Evolutionary conservation across 2,888 invertebrate genomes (phyloP), one percentile per base, ranked within the genome.

Genomic region (Tipula unca): DNA sequence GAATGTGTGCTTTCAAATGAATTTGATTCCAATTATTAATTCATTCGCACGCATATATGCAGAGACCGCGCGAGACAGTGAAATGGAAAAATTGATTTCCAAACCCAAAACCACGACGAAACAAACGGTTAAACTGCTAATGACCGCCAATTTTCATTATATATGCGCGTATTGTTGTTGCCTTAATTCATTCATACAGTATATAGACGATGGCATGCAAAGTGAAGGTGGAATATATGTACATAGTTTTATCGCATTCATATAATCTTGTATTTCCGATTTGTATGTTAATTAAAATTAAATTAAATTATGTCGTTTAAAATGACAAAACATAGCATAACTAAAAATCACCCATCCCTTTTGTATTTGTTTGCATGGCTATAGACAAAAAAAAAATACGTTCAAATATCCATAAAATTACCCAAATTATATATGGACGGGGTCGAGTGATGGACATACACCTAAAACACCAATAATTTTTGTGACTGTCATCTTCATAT

Each of bases 221-320:
- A 69, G 69, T 69, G 69, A 69, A 69, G 69, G 69, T 69, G 69
- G 69, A 69, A 25, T 69, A n/a, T n/a, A n/a, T n/a, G n/a, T n/a
- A n/a, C n/a, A n/a, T n/a, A 69, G 10, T 69, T 69, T 69, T 69
- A 69, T 69, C 69, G 25, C 10, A 69, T 69, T 69, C 69, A 20
- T 13, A 25, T 69, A n/a, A 69, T 69, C 69, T 69, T 69, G 69
- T 69, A 69, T 69, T 69, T 69, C 69, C 69, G 69, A 69, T 69
- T 69, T 69, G 69, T 69, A 69, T 25, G 25, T 69, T 69, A 69
- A 69, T 69, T 69, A 69, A 69, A 69, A 69, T 25, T 69, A 25
- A 25, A 69, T 69, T 69, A 69, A 69, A 69, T 69, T 69, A 69
- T 25, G 69, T 69, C 69, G 69, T 69, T 69, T 69, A 69, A 69